phyloP scores from a whole-genome alignment of 2,888 invertebrate species.

The Petrolisthes manimaculis region DNA sequence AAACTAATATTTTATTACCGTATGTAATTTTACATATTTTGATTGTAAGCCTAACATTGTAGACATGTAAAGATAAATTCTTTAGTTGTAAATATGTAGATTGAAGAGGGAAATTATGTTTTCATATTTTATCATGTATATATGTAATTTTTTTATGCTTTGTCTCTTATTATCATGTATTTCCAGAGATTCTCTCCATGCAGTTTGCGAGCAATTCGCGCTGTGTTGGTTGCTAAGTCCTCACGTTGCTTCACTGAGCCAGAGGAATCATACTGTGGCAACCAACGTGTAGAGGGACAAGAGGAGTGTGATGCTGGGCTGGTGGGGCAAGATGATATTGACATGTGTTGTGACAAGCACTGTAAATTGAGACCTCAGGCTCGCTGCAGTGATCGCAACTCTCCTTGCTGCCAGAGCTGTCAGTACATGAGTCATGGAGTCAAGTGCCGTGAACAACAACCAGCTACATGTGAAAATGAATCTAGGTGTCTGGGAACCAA shows the following conservation, averaged over 20 bases:
- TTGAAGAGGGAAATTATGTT: not conserved
- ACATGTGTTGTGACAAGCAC: constrained; percentile 92
- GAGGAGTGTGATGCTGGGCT: constrained; percentile 97
- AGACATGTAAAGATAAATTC: not conserved
- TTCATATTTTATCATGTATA: not conserved
- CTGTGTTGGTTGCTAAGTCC: constrained; percentile 92
- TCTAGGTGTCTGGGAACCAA: constrained; percentile 87
- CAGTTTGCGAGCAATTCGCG: constrained; percentile 90
- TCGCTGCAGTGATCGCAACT: constrained; percentile 95
- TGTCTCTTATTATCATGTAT: too few relatives aligned
- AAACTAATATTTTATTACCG: too few relatives aligned
- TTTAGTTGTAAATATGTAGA: not conserved
- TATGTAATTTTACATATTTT: too few relatives aligned
- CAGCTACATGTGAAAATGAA: constrained; percentile 92
- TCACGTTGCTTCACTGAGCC: constrained; percentile 93
- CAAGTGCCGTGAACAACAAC: constrained; percentile 87
- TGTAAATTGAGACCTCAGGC: constrained; percentile 91
- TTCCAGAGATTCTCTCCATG: constrained; percentile 92
- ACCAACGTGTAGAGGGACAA: constrained; percentile 92
- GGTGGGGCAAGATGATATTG: constrained; percentile 91
- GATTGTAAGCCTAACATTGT: not conserved
- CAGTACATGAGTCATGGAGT: constrained; percentile 80
- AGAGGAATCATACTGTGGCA: constrained; percentile 96
- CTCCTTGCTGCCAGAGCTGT: constrained; percentile 93
- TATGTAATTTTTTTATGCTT: not conserved